Evolutionary conservation across 2,797 vertebrate species (phyloP).

Genomic region (Rhyacichthys aspro): DNA sequence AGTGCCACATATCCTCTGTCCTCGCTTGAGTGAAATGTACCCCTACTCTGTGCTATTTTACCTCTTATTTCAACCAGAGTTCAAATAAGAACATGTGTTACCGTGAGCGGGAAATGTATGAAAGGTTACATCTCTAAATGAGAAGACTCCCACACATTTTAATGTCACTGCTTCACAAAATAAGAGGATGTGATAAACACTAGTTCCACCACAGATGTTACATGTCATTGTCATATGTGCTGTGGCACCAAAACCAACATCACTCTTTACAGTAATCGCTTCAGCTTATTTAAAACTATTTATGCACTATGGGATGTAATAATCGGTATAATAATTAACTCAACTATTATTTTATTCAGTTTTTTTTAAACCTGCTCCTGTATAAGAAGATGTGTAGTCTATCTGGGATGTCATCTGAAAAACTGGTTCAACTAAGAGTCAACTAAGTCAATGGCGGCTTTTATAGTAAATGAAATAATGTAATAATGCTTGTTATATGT

Average conservation of each 20-base stretch:
- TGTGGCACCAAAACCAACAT: not conserved
- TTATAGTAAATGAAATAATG: too few relatives aligned
- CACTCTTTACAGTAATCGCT: constrained; percentile 20
- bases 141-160: constrained; percentile 44
- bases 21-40: too few relatives aligned
- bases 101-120: constrained; percentile 33
- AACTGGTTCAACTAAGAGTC: too few relatives aligned
- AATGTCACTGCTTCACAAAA: constrained; percentile 32
- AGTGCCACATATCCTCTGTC: constrained; percentile 17
- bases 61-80: constrained; percentile 12
- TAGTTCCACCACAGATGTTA: constrained; percentile 18
- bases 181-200: constrained; percentile 43
- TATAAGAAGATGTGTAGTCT: too few relatives aligned
- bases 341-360: too few relatives aligned
- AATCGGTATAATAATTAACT: too few relatives aligned
- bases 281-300: too few relatives aligned
- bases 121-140: constrained; percentile 52
- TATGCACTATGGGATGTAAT: too few relatives aligned
- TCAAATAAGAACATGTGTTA: constrained; percentile 15
- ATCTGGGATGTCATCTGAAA: too few relatives aligned
- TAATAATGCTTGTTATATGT: too few relatives aligned
- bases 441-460: too few relatives aligned
- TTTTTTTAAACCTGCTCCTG: too few relatives aligned
- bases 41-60: not conserved
- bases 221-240: constrained; percentile 9